Evolutionary conservation across 2,113 vertebrate species (phyloP), one percentile per base, ranked within the genome.

Genomic region (Melierax canorus): DNA sequence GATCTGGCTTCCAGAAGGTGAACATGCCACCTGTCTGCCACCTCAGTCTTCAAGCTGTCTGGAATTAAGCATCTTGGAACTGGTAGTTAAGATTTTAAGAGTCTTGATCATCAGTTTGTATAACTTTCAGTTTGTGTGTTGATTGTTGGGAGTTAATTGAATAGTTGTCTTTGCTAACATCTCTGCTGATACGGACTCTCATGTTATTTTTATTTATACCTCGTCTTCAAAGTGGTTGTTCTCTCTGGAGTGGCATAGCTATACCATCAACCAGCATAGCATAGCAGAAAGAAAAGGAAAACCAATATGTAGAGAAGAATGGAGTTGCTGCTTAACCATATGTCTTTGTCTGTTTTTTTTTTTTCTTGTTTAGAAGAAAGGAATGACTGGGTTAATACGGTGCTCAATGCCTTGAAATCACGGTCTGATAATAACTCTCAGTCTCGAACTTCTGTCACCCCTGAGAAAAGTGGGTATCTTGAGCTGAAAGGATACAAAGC

Each of bases 401-500:
- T 99, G 15, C 97, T 99, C 91, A 97, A 82, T 93, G 98, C 99
- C 87, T 95, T 98, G 97, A 98, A 97, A 92, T 98, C 95, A 12
- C 98, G 98, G 15, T 78, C 97, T 71, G 95, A 97, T 41, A 84
- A 81, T 74, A 96, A 97, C 60, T 97, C 97, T 64, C 98, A 97
- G 92, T 97, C 96, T 97, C 97, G 84, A 96, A 91, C 94, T 75
- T 91, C 88, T 88, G 83, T 92, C 85, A 69, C 96, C 68, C 97
- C 98, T 90, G 99, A 99, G 97, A 99, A 98, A 97, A 98, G 98
- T 4, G 99, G 99, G 16, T 98, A 98, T 94, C 98, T 99, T 94
- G 99, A 99, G 94, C 96, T 99, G 92, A 99, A 99, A 63, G 99
- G 99, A 64, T 99, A 99, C 98, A 99, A 99, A 99, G 98, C 99